Evolutionary conservation across 2,113 vertebrate species (phyloP).

Genomic region (Indicator maculatus): DNA sequence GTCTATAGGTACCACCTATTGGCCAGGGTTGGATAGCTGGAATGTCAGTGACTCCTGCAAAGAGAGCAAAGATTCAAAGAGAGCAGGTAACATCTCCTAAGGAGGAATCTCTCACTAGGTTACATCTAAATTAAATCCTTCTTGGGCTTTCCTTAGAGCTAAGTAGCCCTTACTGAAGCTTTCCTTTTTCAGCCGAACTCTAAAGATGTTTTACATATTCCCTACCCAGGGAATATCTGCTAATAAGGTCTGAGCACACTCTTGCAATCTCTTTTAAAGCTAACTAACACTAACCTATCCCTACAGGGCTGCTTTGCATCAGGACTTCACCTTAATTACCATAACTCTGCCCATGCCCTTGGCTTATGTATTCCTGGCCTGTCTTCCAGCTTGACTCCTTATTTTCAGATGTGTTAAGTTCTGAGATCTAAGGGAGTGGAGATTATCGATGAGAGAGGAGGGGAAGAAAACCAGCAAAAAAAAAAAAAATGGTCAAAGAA

Average conservation of each 20-base stretch:
- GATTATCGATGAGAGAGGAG: rapidly evolving
- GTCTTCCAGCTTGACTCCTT: background rate
- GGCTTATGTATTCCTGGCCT: background rate
- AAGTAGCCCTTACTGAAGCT: background rate
- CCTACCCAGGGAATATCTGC: background rate
- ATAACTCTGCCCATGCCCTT: background rate
- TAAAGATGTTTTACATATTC: background rate
- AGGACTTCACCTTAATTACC: conserved; percentile 27
- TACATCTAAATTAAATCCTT: background rate
- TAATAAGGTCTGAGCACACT: conserved; percentile 13
- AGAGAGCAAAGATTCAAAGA: background rate
- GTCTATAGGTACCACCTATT: background rate
- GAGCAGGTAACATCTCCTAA: background rate
- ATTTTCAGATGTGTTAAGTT: background rate
- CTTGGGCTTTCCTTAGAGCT: background rate
- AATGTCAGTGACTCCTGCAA: background rate
- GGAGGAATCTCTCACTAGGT: background rate
- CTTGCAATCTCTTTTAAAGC: conserved; percentile 12
- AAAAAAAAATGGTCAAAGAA: background rate
- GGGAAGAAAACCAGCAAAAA: background rate
- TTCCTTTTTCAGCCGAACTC: conserved; percentile 7
- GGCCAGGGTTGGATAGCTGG: background rate
- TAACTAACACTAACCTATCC: conserved; percentile 11
- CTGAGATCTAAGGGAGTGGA: background rate
- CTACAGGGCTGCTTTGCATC: background rate